phyloP scores from a whole-genome alignment of 2,888 invertebrate species.

The Cosmopolites sordidus region DNA sequence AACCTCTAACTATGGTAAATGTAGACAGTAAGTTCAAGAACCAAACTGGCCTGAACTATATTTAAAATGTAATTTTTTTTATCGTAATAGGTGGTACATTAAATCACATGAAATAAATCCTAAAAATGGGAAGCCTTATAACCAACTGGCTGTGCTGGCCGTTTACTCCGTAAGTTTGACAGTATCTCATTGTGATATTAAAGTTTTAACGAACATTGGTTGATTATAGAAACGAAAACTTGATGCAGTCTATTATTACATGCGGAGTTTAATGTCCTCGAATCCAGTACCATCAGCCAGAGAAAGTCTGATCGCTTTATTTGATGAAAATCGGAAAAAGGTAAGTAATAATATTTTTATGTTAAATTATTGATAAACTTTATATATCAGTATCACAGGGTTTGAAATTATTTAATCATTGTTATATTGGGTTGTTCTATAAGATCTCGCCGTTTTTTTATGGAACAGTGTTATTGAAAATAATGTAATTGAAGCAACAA shows the following conservation, averaged over 20 bases:
- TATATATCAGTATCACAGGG: too few relatives aligned
- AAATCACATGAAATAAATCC: slow-evolving; percentile 92
- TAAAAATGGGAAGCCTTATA: slow-evolving; percentile 91
- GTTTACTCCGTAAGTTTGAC: slow-evolving; percentile 65
- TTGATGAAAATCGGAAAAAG: slow-evolving; percentile 91
- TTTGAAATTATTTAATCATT: too few relatives aligned
- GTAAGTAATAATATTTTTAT: slow-evolving; percentile 53
- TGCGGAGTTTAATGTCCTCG: slow-evolving; percentile 90
- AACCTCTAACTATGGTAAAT: slow-evolving; percentile 74
- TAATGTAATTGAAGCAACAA: too few relatives aligned
- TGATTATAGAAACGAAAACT: slow-evolving; percentile 78
- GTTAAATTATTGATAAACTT: too few relatives aligned
- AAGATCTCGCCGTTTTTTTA: too few relatives aligned
- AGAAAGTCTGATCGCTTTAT: slow-evolving; percentile 80
- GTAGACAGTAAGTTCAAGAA: slow-evolving; percentile 62
- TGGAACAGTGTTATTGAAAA: too few relatives aligned
- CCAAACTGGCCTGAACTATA: not conserved
- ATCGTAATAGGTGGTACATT: slow-evolving; percentile 69
- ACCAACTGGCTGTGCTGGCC: slow-evolving; percentile 89
- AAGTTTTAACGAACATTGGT: not conserved
- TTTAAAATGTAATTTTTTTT: slow-evolving; percentile 18
- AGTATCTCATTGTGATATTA: too few relatives aligned
- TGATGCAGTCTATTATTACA: slow-evolving; percentile 95
- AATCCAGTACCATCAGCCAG: slow-evolving; percentile 91
- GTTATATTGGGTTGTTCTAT: too few relatives aligned